Evolutionary conservation across 2,888 invertebrate genomes (phyloP).

Genomic region (Dexiosoma caninum): DNA sequence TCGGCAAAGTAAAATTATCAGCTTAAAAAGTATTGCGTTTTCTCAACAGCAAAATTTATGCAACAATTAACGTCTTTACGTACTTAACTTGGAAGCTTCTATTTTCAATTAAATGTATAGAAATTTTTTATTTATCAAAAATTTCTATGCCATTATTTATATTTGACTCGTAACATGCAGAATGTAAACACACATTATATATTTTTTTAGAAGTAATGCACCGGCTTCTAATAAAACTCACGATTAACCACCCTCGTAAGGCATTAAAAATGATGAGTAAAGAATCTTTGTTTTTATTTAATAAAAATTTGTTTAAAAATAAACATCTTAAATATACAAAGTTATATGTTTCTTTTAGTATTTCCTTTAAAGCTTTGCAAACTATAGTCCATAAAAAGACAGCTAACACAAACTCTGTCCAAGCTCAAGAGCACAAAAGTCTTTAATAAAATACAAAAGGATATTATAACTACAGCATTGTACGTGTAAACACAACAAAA

Average conservation of each 20-base stretch:
- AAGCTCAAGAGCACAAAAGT: background rate
- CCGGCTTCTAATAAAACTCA: too few relatives aligned
- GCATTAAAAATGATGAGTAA: background rate
- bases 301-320: slow-evolving; percentile 59
- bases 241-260: background rate
- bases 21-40: too few relatives aligned
- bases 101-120: too few relatives aligned
- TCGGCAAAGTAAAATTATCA: too few relatives aligned
- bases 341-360: slow-evolving; percentile 49
- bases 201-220: too few relatives aligned
- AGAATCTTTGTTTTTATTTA: background rate
- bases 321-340: slow-evolving; percentile 52
- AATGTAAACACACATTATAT: too few relatives aligned
- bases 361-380: slow-evolving; percentile 26
- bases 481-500: slow-evolving; percentile 50
- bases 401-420: background rate
- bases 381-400: background rate
- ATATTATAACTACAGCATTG: slow-evolving; percentile 34
- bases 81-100: too few relatives aligned
- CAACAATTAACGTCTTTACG: too few relatives aligned
- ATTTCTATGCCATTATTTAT: too few relatives aligned
- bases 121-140: too few relatives aligned
- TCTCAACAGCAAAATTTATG: too few relatives aligned
- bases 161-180: too few relatives aligned
- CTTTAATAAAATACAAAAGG: slow-evolving; percentile 4